phyloP scores from a whole-genome alignment of 2,888 invertebrate species.

The Cistogaster globosa region DNA sequence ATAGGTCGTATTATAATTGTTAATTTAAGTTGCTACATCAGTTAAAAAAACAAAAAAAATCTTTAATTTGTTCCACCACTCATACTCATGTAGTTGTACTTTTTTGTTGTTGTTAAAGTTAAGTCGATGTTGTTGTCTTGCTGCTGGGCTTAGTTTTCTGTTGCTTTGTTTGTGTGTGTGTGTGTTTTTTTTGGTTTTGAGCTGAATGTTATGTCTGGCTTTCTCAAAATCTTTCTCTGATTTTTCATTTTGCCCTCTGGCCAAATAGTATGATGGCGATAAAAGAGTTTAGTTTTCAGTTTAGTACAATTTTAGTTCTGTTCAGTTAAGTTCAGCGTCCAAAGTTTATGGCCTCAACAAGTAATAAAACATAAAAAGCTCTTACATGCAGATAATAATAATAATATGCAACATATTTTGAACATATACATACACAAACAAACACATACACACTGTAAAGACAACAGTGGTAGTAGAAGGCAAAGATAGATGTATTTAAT shows the following conservation, averaged over 20 bases:
- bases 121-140: conserved; percentile 22
- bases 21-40: not conserved
- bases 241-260: conserved; percentile 39
- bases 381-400: conserved; percentile 34
- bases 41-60: conserved; percentile 18
- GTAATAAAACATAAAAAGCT: conserved; percentile 61
- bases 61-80: conserved; percentile 48
- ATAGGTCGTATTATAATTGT: not conserved
- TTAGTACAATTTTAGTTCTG: conserved; percentile 31
- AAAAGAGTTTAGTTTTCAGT: conserved; percentile 54
- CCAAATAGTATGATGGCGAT: conserved; percentile 62
- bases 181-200: conserved; percentile 34
- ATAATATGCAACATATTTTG: conserved; percentile 33
- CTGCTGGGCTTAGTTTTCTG: conserved; percentile 4
- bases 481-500: not conserved
- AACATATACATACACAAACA: conserved; percentile 1
- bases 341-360: conserved; percentile 63
- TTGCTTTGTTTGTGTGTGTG: not conserved
- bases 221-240: conserved; percentile 62
- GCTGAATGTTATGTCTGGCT: conserved; percentile 38
- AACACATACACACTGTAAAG: not conserved
- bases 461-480: not conserved
- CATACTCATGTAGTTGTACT: conserved; percentile 21
- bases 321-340: conserved; percentile 43
- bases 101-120: conserved; percentile 42